Percentiles rank a stretch among this genome's conserved stretches.
phyloP scores from a whole-genome alignment of 2,113 vertebrate genomes.

The Sphyrna mokarran region DNA sequence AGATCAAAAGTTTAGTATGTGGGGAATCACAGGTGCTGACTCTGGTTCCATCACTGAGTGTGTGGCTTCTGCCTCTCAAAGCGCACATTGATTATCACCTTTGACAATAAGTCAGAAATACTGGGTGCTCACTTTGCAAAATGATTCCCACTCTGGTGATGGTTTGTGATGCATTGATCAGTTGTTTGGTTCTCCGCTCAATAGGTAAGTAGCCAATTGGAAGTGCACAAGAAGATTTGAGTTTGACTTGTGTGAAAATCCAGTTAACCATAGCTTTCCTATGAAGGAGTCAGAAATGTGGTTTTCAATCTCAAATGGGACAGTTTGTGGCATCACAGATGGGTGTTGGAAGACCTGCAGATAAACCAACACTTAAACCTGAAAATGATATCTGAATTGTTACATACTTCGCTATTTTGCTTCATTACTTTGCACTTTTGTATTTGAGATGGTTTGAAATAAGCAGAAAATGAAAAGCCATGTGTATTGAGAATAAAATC shows the following conservation, averaged over 20 bases:
- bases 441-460: neutral
- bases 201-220: neutral
- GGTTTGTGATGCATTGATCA: neutral
- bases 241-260: neutral
- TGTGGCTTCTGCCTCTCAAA: neutral
- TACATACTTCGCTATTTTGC: neutral
- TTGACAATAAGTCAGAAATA: neutral
- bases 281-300: neutral
- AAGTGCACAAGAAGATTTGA: neutral
- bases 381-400: neutral
- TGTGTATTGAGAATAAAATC: neutral
- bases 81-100: too few relatives aligned
- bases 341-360: neutral
- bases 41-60: neutral
- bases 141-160: neutral
- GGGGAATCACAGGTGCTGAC: neutral
- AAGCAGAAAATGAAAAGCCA: neutral
- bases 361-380: neutral
- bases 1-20: neutral
- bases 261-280: neutral
- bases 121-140: neutral
- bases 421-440: slow-evolving; percentile 1
- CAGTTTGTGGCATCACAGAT: neutral
- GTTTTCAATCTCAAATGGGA: neutral
- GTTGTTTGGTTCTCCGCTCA: neutral